Conservation (phyloP, 2,113 vertebrate genomes). For the Seriola quinqueradiata region DNA sequence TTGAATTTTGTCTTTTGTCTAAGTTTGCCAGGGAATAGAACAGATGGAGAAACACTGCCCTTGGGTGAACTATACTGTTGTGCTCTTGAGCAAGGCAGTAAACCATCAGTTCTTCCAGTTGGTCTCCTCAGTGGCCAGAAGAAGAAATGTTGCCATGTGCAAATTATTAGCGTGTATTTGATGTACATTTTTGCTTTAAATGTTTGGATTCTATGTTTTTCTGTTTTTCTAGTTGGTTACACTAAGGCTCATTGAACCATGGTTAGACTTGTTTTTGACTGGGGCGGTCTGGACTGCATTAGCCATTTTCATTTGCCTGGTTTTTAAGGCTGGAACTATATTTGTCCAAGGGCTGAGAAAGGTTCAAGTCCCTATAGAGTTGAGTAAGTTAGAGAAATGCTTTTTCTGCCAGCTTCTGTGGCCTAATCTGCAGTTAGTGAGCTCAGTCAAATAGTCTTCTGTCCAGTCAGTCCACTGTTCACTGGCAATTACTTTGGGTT, state of each 20-base stretch:
- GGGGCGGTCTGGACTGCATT: constrained; percentile 26
- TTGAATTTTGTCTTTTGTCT: not conserved
- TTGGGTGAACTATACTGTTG: not conserved
- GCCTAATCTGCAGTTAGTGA: constrained; percentile 11
- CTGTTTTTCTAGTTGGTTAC: not conserved
- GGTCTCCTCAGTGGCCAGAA: not conserved
- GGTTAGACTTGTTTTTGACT: not conserved
- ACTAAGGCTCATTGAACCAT: not conserved
- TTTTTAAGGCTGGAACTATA: constrained; percentile 28
- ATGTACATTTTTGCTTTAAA: not conserved
- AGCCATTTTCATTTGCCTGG: constrained; percentile 1
- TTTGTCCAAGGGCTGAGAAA: constrained; percentile 23
- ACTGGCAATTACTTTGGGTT: constrained; percentile 20
- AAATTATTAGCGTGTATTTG: not conserved
- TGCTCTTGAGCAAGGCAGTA: not conserved
- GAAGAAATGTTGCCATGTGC: not conserved
- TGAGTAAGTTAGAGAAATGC: constrained; percentile 53
- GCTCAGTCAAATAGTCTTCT: constrained; percentile 28
- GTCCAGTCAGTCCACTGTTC: constrained; percentile 13
- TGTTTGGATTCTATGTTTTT: not conserved
- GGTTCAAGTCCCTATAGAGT: not conserved
- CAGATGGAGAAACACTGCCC: not conserved
- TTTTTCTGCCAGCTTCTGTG: constrained; percentile 26
- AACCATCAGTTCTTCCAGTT: not conserved
- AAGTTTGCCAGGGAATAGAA: not conserved